Base-by-base conservation (phyloP, 2,113 vertebrate species). In the Emydura subglobosa region DNA sequence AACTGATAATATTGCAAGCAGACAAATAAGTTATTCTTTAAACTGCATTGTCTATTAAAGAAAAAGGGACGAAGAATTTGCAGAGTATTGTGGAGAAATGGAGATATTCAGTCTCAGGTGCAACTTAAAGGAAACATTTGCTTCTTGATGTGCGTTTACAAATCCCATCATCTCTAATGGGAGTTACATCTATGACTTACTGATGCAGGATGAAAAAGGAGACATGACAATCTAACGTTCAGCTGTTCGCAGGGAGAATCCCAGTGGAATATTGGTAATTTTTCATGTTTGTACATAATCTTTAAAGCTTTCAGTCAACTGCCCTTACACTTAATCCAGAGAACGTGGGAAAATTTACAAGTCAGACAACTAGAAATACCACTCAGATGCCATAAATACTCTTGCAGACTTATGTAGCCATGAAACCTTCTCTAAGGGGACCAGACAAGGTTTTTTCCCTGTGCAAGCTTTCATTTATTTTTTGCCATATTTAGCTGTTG, bases 331-430 rank as follows among this genome's bases (percentile, higher is more conserved):
- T 51, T 53, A 95, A 82, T 34, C 53, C 53, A 49, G 39, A 5
- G 82, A 95, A 91, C 47, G 39, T 87, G 89, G 80, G 85, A 93
- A 88, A 91, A 50, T 49, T 95, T 91, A 90, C 11, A 82, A 81
- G 53, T 74, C 47, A 25, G 49, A 34, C 89, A 81, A 92, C 76
- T 53, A 86, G 90, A 89, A 92, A 31, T 10, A 80, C 6, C 88
- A 90, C 34, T 61, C 53, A 68, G 68, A 90, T 31, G 25, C 72
- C 94, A 88, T 22, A 92, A 55, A 68, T n/a, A 83, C 90, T 84
- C 17, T 72, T 79, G 34, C 57, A 85, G 89, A 83, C n/a, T 61
- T 80, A 82, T 10, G 1, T 51, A 39, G 29, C 54, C 85, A 79
- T 61, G 12, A 87, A 83, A 68, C 13, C 74, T 91, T 86, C 86